Evolutionary conservation across 1,140 invertebrate genomes (phyloP), one percentile per base, ranked within the genome.

Genomic region (Drosophila tropicalis): DNA sequence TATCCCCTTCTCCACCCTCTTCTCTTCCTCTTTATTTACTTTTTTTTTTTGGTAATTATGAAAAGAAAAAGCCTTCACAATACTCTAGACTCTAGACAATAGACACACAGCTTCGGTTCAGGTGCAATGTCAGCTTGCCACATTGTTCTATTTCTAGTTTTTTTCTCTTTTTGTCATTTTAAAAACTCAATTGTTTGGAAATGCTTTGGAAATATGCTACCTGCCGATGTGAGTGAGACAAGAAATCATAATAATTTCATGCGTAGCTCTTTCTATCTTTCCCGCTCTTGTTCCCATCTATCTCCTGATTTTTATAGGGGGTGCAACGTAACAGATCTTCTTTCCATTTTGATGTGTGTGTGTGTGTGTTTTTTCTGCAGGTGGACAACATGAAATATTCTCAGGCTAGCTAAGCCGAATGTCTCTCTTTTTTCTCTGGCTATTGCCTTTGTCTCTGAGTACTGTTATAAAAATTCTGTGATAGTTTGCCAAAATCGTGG

Each of bases 141-240:
- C 76, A 77, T 89, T 87, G 79, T 87, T 89, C 72, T 76, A 89
- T 72, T 47, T 47, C 2, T 51, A 22, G 9, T 44, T 44, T 7
- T 5, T 6, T 44, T 44, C 15, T 15, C n/a, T 44, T 47, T 47
- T 47, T 87, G 84, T 87, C 83, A 86, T 77, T 86, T 87, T 62
- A 39, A 87, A 73, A 86, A 87, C 79, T 76, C 79, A 79, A 87
- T 87, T 87, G 83, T 83, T 72, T 79, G 84, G 80, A 89, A 89
- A 83, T 70, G 70, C 56, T 73, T 70, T 69, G 40, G 39, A 56
- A 74, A 66, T 64, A 67, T 71, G 72, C 68, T 79, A 73, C 66
- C 72, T 40, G 62, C 56, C 57, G 51, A 70, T 60, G 60, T 13
- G 57, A 64, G 65, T 54, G 63, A 12, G 57, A 64, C 72, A 82